Evolutionary conservation across 2,888 invertebrate genomes (phyloP), one percentile per base, ranked within the genome.

Genomic region (Elysia crispata): DNA sequence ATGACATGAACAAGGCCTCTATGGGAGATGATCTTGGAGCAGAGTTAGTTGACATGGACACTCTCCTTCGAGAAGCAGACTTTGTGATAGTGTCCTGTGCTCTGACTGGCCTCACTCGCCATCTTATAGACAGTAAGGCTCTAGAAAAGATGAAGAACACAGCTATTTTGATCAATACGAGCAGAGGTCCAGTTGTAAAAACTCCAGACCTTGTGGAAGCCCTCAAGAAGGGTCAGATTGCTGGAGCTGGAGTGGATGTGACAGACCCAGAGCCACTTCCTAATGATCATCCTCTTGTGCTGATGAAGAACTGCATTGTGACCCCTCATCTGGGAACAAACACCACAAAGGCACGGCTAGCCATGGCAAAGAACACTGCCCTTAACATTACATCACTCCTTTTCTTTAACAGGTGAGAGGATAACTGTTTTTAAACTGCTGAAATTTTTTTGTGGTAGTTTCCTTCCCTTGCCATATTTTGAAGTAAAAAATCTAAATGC

Each of bases 241-340:
- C 94, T 87, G 96, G 95, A 0, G 98, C 98, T 0, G 98, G 97
- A 0, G 93, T 98, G 50, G 98, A 98, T 93, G 98, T 98, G 0
- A 97, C 95, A 83, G 95, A 95, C 5, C 97, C 97, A 0, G 98
- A 98, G 91, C 98, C 98, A 0, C 92, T 98, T 82, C 97, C 97
- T 0, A 87, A 95, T 13, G 94, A 96, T 86, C 95, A 94, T 92
- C 95, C 95, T 1, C 93, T 98, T 28, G 94, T 97, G 18, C 94
- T 94, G 80, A 90, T 97, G 30, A 93, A 94, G 31, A 98, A 98
- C 91, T 96, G 97, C 91, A 95, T 96, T 82, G 91, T 98, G 57
- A 92, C 95, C 8, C 97, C 98, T 15, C 98, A 98, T 92, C 94
- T 97, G 89, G 97, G 97, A 76, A 97, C 96, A 87, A 96, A 97